Evolutionary conservation across 2,888 invertebrate species (phyloP), one percentile per base, ranked within the genome.

Genomic region (Drosophila demipolita): DNA sequence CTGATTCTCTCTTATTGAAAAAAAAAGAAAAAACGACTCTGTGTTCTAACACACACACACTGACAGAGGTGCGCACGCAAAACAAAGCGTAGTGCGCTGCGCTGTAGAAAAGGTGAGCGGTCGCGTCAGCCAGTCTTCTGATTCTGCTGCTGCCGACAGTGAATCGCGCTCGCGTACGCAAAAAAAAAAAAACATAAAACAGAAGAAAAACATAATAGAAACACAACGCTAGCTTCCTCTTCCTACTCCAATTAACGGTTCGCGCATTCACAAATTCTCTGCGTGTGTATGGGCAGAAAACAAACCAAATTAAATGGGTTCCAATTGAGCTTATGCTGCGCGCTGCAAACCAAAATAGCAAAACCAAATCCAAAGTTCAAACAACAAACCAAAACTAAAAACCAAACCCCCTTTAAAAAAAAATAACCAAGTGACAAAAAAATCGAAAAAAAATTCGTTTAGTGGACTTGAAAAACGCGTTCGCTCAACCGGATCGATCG

Each of bases 391-490:
- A 7, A 29, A 57, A 20, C 40, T 12, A 40, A 49, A 62, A 52
- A 32, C 36, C 52, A 69, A 75, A 48, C 48, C 59, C 59, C 65
- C 50, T 29, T 17, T 9, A 40, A 57, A 71, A 63, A 29, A 71
- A 77, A 53, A 66, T 74, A 73, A 70, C 79, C 78, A 81, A 80
- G 61, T 80, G 70, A 74, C 82, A 82, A 80, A 80, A 72, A 66
- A 76, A 42, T 32, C 65, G 57, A 59, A 48, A 23, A 42, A 5
- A 5, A 11, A 45, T 7, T 45, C 70, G 70, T 81, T 66, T 73
- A 82, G 70, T 84, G 85, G 90, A 84, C 85, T 85, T 87, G 85
- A 85, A 89, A 85, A 85, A 89, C 90, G 86, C 86, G 90, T 90
- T 90, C 80, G 62, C 57, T 66, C 69, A 80, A 88, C 83, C 86